phyloP scores from a whole-genome alignment of 1,140 invertebrate species.

The Lepidurus packardi region DNA sequence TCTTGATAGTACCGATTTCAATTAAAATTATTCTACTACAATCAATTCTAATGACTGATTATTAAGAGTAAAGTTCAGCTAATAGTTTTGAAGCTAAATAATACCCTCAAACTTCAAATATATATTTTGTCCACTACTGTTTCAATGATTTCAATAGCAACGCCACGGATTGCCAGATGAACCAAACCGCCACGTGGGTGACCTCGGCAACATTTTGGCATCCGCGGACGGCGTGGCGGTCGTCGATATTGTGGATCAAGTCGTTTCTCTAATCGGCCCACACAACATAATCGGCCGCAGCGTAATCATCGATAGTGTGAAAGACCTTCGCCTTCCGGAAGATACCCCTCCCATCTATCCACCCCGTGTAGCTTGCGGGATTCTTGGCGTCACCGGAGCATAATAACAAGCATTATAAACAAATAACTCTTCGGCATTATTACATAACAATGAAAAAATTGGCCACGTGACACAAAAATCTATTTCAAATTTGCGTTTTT shows the following conservation, averaged over 20 bases:
- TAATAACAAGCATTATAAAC: slow-evolving; percentile 4
- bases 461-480: slow-evolving; percentile 10
- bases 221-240: slow-evolving; percentile 53
- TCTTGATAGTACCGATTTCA: no score
- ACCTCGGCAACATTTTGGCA: slow-evolving; percentile 76
- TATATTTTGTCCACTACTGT: background rate
- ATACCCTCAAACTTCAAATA: background rate
- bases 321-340: slow-evolving; percentile 66
- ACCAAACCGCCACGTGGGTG: slow-evolving; percentile 74
- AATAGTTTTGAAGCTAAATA: no score
- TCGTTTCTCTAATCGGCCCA: slow-evolving; percentile 57
- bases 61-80: no score
- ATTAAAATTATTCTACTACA: no score
- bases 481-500: background rate
- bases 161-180: slow-evolving; percentile 66
- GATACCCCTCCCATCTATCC: slow-evolving; percentile 59
- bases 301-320: slow-evolving; percentile 64
- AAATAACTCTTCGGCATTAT: background rate
- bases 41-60: no score
- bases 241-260: slow-evolving; percentile 57
- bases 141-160: slow-evolving; percentile 47
- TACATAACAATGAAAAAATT: background rate
- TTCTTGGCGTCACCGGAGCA: slow-evolving; percentile 48
- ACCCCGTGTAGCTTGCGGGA: slow-evolving; percentile 69
- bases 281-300: slow-evolving; percentile 69